Evolutionary conservation across 2,113 vertebrate genomes (phyloP).

Genomic region (Ptilorrhoa leucosticta): DNA sequence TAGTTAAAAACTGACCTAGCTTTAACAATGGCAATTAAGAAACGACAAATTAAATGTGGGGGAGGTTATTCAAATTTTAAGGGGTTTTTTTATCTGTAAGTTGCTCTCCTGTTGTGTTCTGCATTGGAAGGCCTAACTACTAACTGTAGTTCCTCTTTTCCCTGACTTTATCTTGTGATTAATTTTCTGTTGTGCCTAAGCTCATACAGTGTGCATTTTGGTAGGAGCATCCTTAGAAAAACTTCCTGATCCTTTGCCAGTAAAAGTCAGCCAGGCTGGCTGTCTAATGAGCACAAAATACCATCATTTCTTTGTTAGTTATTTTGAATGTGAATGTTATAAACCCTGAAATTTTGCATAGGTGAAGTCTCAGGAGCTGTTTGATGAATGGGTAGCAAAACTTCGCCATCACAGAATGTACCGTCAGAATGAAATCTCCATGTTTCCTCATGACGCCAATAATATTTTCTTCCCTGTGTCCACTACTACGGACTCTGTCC

Average conservation of each 20-base stretch:
- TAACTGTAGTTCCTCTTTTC: neutral
- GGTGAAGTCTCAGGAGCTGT: slow-evolving; percentile 92
- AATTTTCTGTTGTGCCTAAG: neutral
- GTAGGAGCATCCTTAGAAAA: neutral
- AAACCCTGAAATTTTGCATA: slow-evolving; percentile 31
- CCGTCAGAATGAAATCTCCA: slow-evolving; percentile 94
- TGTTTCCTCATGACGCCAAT: slow-evolving; percentile 84
- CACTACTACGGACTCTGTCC: slow-evolving; percentile 70
- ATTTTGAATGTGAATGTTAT: neutral
- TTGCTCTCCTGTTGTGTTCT: neutral
- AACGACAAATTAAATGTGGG: neutral
- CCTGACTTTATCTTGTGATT: neutral
- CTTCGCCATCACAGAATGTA: slow-evolving; percentile 93
- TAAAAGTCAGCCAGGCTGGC: neutral
- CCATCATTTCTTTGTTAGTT: neutral
- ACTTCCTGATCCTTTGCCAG: neutral
- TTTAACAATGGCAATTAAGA: neutral
- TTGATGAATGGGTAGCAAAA: slow-evolving; percentile 95
- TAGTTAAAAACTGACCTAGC: neutral
- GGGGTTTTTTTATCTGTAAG: fast-evolving
- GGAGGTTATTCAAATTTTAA: neutral
- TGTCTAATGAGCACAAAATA: neutral
- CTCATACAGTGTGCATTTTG: neutral
- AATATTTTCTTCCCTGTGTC: slow-evolving; percentile 82
- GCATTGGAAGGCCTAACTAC: neutral